Evolutionary conservation across 2,888 invertebrate genomes (phyloP).

Genomic region (Euclidia mi): DNA sequence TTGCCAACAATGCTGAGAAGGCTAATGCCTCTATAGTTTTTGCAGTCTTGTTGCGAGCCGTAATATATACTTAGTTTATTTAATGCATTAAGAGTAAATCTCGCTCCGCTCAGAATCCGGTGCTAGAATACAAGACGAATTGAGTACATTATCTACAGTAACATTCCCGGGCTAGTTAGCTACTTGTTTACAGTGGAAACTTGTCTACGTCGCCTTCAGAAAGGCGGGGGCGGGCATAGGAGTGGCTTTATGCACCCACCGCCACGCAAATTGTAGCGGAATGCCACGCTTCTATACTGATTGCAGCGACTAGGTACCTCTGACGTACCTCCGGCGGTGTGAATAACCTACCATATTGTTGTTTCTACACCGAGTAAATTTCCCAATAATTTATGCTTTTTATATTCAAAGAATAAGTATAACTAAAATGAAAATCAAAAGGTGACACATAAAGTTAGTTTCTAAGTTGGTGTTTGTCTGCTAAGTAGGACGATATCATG

Average conservation of each 20-base stretch:
- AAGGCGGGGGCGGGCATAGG: conserved; percentile 59
- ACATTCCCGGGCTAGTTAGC: conserved; percentile 75
- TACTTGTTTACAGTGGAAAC: conserved; percentile 72
- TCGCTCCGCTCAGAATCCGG: conserved; percentile 54
- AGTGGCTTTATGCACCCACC: conserved; percentile 74
- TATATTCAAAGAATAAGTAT: conserved; percentile 23
- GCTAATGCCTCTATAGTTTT: too few relatives aligned
- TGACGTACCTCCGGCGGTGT: conserved; percentile 43
- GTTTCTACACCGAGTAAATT: conserved; percentile 56
- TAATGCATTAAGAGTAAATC: conserved; percentile 58
- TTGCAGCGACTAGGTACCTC: conserved; percentile 56
- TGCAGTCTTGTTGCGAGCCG: too few relatives aligned
- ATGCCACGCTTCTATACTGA: conserved; percentile 71
- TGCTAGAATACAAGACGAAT: conserved; percentile 78
- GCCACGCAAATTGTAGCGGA: conserved; percentile 74
- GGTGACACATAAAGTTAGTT: conserved; percentile 10
- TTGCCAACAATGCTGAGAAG: too few relatives aligned
- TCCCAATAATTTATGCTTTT: conserved; percentile 39
- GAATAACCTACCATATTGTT: conserved; percentile 52
- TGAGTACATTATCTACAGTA: conserved; percentile 76
- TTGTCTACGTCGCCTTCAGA: conserved; percentile 73
- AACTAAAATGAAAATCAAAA: conserved; percentile 14
- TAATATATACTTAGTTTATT: conserved; percentile 66
- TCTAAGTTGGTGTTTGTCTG: neutral
- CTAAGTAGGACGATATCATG: neutral